These are phyloP conservation scores for Lichenostomus cassidix DNA, from an alignment of 2,113 vertebrate species.

Conservation along the genomic window DNA sequence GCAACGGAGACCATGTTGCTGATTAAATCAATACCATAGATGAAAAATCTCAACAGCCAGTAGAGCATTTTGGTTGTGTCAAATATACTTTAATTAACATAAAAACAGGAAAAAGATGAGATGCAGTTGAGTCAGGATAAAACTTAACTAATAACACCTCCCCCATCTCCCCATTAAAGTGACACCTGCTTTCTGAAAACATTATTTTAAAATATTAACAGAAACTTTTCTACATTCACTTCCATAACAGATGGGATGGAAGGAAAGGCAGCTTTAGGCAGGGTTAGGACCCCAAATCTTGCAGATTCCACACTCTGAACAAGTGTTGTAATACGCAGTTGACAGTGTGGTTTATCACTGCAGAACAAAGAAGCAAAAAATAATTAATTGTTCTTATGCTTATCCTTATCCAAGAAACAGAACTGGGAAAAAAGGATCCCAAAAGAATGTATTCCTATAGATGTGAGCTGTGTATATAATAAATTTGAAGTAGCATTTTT, in stretches of 20 bases:
- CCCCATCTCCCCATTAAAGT: not conserved
- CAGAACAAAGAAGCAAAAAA: not conserved
- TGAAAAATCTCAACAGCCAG: not conserved
- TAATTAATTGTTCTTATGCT: not conserved
- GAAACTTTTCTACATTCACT: not conserved
- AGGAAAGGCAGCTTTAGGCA: not conserved
- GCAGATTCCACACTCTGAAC: not conserved
- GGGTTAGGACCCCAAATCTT: not conserved
- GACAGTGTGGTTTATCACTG: not conserved
- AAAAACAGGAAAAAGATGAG: not conserved
- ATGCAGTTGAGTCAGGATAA: not conserved
- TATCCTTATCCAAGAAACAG: not conserved
- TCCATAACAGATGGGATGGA: not conserved
- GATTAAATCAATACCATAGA: not conserved
- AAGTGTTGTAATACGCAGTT: not conserved
- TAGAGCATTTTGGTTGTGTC: not conserved
- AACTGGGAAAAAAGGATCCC: not conserved
- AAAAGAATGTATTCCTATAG: not conserved
- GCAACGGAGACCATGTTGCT: not conserved
- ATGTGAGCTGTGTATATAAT: not conserved
- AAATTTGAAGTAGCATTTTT: not conserved
- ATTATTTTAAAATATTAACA: not conserved
- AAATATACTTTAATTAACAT: not conserved
- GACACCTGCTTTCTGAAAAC: not conserved
- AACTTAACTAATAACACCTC: not conserved